Percentiles rank a stretch among this genome's conserved stretches.
These are phyloP conservation scores for Stegodyphus mimosarum DNA, from an alignment of 1,140 invertebrate species.

Conservation along the genomic window DNA sequence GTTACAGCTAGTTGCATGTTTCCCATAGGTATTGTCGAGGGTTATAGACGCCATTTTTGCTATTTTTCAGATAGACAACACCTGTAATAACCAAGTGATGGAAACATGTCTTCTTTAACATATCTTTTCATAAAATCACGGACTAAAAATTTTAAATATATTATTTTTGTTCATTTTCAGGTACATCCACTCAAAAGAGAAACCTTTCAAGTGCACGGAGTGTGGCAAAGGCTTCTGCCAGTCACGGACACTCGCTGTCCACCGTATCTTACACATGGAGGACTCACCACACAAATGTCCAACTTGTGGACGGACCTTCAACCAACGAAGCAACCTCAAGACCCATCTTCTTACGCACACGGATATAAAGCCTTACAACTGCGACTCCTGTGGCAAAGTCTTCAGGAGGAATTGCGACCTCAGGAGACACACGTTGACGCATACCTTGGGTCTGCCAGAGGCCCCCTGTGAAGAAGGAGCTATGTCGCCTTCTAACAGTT, in stretches of 20 bases:
- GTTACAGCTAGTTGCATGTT: too few species aligned
- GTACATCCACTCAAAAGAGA: constrained; percentile 97
- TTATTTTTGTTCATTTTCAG: constrained; percentile 71
- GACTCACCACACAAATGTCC: constrained; percentile 89
- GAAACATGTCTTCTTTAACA: too few species aligned
- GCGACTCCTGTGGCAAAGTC: constrained; percentile 67
- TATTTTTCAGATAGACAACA: too few species aligned
- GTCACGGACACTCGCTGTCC: constrained; percentile 91
- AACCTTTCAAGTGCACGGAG: constrained; percentile 94
- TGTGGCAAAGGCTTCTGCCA: constrained; percentile 97
- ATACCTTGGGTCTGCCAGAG: constrained; percentile 75
- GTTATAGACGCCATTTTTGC: too few species aligned
- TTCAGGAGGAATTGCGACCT: constrained; percentile 66
- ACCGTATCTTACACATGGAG: constrained; percentile 89
- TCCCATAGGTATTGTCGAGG: too few species aligned
- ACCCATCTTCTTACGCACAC: constrained; percentile 93
- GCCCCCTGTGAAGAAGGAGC: constrained; percentile 31
- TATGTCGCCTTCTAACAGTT: constrained; percentile 33
- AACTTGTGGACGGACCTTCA: constrained; percentile 82
- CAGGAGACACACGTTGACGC: constrained; percentile 82
- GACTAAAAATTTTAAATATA: too few species aligned
- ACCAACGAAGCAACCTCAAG: constrained; percentile 89
- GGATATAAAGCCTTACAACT: constrained; percentile 84
- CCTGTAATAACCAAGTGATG: too few species aligned
- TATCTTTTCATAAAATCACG: too few species aligned